Evolutionary conservation across 2,888 invertebrate species (phyloP), one percentile per base, ranked within the genome.

Genomic region (Heliconius aoede): DNA sequence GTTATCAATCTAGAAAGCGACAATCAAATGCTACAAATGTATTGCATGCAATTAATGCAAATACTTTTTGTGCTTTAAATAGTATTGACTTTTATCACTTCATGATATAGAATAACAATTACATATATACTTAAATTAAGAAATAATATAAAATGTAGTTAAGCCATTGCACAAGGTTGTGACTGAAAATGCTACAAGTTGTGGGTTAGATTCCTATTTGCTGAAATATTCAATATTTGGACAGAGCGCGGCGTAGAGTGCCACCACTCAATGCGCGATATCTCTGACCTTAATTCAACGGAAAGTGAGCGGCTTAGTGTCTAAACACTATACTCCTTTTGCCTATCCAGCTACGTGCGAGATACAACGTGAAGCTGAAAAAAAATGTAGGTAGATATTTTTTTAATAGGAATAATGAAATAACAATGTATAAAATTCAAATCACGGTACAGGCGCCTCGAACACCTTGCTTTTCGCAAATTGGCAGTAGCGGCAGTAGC

Each of bases 401-500:
- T 18, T 46, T 46, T 8, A 21, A 40, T 28, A 40, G 3, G 26
- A 18, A 11, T 18, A 40, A 36, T 36, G 21, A 11, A 21, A 68
- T 26, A 30, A 69, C 21, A 69, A 51, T n/a, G 13, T 46, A 26
- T 46, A 40, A 46, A 30, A 68, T 60, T 74, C 76, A 79, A 79
- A 79, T 79, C 79, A 79, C 76, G 80, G 76, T 71, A 74, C 77
- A 78, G 76, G 80, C 78, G 76, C 78, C 61, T 72, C 65, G 79
- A 83, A 86, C 90, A 91, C 91, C 91, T 93, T 93, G 90, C 82
- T 85, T 46, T 65, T 32, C 40, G 85, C 84, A 91, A 93, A 93
- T 94, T 94, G 92, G 93, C 91, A 89, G 91, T 89, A 91, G 90
- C 94, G 92, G 93, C 91, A 89, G 91, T 89, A 91, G 90, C 94